Evolutionary conservation across 1,140 invertebrate species (phyloP).

Genomic region (Pemphigus obesinymphae): DNA sequence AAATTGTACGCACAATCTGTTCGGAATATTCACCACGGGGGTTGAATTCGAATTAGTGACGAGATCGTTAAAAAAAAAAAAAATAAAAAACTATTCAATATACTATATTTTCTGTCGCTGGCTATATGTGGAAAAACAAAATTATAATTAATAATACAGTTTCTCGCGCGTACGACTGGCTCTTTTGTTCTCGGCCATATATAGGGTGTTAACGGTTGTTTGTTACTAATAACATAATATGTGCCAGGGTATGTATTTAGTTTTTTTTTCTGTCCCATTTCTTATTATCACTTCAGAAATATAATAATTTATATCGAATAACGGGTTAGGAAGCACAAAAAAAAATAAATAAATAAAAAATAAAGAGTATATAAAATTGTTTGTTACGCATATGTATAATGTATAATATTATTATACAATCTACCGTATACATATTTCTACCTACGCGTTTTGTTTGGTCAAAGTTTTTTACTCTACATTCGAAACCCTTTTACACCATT

Average conservation of each 20-base stretch:
- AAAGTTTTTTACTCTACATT: not conserved
- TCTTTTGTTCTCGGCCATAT: slow-evolving; percentile 4
- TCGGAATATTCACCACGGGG: not conserved
- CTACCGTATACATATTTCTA: not conserved
- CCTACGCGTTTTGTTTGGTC: not conserved
- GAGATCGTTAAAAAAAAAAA: slow-evolving; percentile 27
- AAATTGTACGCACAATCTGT: slow-evolving; percentile 21
- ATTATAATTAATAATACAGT: slow-evolving; percentile 23
- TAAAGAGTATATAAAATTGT: not conserved
- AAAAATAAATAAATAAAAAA: not conserved
- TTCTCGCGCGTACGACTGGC: not conserved
- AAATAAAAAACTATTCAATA: not conserved
- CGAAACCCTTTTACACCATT: slow-evolving; percentile 12
- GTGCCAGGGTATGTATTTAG: slow-evolving; percentile 12
- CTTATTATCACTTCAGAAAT: not conserved
- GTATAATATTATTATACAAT: too few relatives aligned
- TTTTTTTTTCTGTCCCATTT: slow-evolving; percentile 6
- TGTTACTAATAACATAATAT: slow-evolving; percentile 27
- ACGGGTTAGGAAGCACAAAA: not conserved
- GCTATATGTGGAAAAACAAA: not conserved
- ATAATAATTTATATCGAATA: slow-evolving; percentile 25
- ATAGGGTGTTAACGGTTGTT: slow-evolving; percentile 39
- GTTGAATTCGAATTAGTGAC: slow-evolving; percentile 29
- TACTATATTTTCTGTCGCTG: not conserved
- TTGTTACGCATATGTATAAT: not conserved